Percentiles rank a stretch among this genome's conserved stretches.
phyloP scores from a whole-genome alignment of 2,113 vertebrate genomes.

The Cottus gobio region DNA sequence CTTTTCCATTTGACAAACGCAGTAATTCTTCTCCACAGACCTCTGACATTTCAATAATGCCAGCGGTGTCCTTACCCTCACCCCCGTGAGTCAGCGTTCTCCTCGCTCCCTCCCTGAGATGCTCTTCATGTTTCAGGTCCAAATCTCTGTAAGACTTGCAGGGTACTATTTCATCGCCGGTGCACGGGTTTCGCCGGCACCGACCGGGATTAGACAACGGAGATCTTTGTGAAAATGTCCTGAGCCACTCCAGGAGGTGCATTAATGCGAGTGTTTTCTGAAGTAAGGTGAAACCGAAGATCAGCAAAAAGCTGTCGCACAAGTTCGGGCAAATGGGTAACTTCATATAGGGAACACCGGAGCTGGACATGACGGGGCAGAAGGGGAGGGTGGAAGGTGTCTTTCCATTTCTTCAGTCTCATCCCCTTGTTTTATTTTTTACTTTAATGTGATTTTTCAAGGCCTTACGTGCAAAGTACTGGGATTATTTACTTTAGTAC shows the following conservation, averaged over 20 bases:
- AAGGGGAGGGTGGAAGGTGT: constrained; percentile 28
- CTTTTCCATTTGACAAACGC: not conserved
- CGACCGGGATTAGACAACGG: constrained; percentile 52
- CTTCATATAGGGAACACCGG: constrained; percentile 10
- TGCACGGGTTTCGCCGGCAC: constrained; percentile 35
- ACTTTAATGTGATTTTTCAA: not conserved
- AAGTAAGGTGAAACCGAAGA: constrained; percentile 65
- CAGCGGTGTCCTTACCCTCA: constrained; percentile 20
- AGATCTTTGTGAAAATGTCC: constrained; percentile 60
- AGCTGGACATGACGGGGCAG: constrained; percentile 46
- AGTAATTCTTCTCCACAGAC: constrained; percentile 5
- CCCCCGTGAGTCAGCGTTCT: constrained; percentile 50
- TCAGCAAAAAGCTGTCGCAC: constrained; percentile 32
- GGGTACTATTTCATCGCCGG: constrained; percentile 60
- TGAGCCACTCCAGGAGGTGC: constrained; percentile 57
- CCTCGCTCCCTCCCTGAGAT: constrained; percentile 19
- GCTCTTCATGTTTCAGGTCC: constrained; percentile 44
- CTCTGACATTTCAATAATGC: constrained; percentile 39
- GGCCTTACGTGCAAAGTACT: not conserved
- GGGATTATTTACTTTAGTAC: not conserved
- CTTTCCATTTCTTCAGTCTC: constrained; percentile 6
- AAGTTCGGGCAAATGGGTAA: constrained; percentile 31
- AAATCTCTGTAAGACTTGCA: constrained; percentile 16
- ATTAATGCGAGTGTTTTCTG: constrained; percentile 58
- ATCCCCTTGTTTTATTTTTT: not conserved